Percentiles rank a stretch among this genome's conserved stretches.
phyloP scores from a whole-genome alignment of 2,113 vertebrate species.

The Apodemus speciosus region DNA sequence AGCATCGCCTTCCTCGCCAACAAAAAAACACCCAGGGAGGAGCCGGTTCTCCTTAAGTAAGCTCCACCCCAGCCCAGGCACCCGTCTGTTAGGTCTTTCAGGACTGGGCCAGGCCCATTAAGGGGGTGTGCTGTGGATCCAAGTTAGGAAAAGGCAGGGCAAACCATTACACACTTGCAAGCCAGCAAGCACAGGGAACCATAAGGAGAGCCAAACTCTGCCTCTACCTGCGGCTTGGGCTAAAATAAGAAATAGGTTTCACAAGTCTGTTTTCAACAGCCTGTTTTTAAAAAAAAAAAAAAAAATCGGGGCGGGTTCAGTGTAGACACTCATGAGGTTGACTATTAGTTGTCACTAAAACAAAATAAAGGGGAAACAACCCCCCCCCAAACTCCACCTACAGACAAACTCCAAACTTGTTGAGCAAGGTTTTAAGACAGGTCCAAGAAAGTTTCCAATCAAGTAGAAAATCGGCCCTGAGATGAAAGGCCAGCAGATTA shows the following conservation, averaged over 20 bases:
- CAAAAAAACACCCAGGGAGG: neutral
- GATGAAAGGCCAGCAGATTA: neutral
- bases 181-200: neutral
- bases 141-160: accelerated
- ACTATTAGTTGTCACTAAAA: neutral
- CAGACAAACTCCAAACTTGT: conserved; percentile 42
- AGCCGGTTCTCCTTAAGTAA: accelerated
- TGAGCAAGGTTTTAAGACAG: conserved; percentile 33
- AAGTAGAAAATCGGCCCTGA: neutral
- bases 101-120: neutral
- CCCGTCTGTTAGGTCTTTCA: neutral
- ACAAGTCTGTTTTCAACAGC: neutral
- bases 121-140: accelerated
- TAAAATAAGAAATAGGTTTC: neutral
- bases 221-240: neutral
- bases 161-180: accelerated
- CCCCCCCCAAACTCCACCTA: neutral
- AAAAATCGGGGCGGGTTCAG: neutral
- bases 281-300: too few species aligned
- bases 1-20: accelerated
- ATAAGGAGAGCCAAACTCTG: neutral
- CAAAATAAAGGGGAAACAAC: neutral
- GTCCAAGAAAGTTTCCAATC: conserved; percentile 56
- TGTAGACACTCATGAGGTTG: neutral
- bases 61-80: neutral